Evolutionary conservation across 2,113 vertebrate species (phyloP).

Genomic region (Pantherophis guttatus): DNA sequence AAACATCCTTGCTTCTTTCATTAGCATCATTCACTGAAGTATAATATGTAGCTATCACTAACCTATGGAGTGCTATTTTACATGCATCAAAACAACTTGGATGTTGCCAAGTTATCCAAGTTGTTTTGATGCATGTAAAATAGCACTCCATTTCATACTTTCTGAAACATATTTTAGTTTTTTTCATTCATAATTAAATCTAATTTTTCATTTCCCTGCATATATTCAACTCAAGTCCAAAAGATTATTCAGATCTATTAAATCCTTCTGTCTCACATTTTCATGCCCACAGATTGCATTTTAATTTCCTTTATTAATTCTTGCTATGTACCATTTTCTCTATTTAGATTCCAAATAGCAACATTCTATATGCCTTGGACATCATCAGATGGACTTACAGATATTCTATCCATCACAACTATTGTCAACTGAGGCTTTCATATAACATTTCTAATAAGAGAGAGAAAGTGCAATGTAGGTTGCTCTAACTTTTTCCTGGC

Average conservation of each 20-base stretch:
- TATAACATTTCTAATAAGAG: not conserved
- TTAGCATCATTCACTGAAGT: not conserved
- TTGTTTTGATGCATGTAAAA: too few relatives aligned
- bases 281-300: not conserved
- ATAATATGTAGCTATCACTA: not conserved
- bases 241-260: not conserved
- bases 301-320: not conserved
- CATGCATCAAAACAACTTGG: not conserved
- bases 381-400: not conserved
- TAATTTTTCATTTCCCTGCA: not conserved
- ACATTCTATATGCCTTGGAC: not conserved
- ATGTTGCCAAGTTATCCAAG: not conserved
- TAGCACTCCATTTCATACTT: not conserved
- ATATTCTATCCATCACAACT: not conserved
- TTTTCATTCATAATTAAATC: not conserved
- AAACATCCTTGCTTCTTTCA: not conserved
- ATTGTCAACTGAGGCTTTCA: not conserved
- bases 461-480: not conserved
- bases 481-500: not conserved
- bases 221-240: not conserved
- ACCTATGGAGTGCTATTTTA: not conserved
- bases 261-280: not conserved
- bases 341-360: not conserved
- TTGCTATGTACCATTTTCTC: not conserved
- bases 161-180: not conserved